A percentile compares a stretch with the other conserved stretches of the same genome.
These are phyloP conservation scores for Heterocephalus glaber DNA, from an alignment of 2,113 vertebrate genomes.

Conservation along the genomic window DNA sequence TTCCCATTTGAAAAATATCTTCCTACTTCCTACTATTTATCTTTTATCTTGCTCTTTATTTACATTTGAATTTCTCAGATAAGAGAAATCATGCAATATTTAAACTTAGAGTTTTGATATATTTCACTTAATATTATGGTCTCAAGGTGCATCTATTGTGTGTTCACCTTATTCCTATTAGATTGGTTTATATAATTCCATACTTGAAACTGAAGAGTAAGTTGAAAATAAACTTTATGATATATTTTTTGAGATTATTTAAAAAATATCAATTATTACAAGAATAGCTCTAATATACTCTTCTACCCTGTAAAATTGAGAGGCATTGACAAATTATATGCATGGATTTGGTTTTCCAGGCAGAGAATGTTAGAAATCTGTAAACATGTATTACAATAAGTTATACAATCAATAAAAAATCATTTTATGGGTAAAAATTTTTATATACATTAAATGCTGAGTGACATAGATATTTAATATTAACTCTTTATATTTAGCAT, in stretches of 20 bases:
- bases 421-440: slow-evolving; percentile 13
- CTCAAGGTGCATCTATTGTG: not conserved
- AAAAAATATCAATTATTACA: not conserved
- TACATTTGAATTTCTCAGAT: not conserved
- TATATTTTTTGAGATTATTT: slow-evolving; percentile 3
- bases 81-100: not conserved
- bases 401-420: slow-evolving; percentile 17
- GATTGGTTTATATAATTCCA: not conserved
- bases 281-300: not conserved
- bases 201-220: slow-evolving; percentile 11
- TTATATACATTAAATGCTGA: not conserved
- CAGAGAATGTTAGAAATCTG: not conserved
- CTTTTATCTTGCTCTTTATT: not conserved
- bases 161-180: not conserved
- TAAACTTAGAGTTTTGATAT: not conserved
- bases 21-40: not conserved
- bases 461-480: not conserved
- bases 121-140: not conserved
- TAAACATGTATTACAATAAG: not conserved
- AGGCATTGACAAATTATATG: not conserved
- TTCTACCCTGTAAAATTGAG: not conserved
- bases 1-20: not conserved
- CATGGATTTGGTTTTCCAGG: not conserved
- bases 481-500: slow-evolving; percentile 11
- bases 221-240: not conserved